Evolutionary conservation across 2,888 invertebrate species (phyloP), one percentile per base, ranked within the genome.

Genomic region (Mythimna loreyi): DNA sequence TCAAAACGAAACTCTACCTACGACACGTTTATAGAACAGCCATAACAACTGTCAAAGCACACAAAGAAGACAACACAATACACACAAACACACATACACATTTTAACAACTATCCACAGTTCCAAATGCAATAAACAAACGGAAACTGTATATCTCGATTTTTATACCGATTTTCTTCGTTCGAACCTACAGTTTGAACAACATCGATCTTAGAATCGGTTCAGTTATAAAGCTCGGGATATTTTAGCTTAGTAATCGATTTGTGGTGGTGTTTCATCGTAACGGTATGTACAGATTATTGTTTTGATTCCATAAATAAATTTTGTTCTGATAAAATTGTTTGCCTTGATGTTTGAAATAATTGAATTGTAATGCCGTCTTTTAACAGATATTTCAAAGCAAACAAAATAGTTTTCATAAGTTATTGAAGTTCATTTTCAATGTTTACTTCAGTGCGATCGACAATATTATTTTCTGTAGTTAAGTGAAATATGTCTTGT

Each of bases 71-170:
- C 53, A 59, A 75, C 72, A 82, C 76, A n/a, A n/a, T n/a, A n/a
- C n/a, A n/a, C n/a, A 79, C 69, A 80, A 84, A 86, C 82, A 70
- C 72, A 72, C 45, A 85, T 71, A 76, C 72, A 81, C 73, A 79
- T 73, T 91, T 89, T 88, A 67, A 91, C 86, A 85, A 80, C 84
- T 77, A 73, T 80, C 82, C 77, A 78, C 84, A 81, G 87, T 86
- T 90, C 88, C 92, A 93, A 93, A 88, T 83, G 85, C 85, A 93
- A 93, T 89, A 93, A 93, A 93, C 90, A 92, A 78, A 84, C 79
- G 81, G 86, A 86, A 88, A 81, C 88, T 85, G 86, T 89, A 87
- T 86, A 90, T 90, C 83, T 87, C 88, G 90, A 88, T 92, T 93
- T 93, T 93, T 92, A 90, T 75, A 76, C 70, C 83, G 82, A 86